Percentiles rank a stretch among this genome's conserved stretches.
phyloP scores from a whole-genome alignment of 2,113 vertebrate species.

The Toxotes jaculatrix region DNA sequence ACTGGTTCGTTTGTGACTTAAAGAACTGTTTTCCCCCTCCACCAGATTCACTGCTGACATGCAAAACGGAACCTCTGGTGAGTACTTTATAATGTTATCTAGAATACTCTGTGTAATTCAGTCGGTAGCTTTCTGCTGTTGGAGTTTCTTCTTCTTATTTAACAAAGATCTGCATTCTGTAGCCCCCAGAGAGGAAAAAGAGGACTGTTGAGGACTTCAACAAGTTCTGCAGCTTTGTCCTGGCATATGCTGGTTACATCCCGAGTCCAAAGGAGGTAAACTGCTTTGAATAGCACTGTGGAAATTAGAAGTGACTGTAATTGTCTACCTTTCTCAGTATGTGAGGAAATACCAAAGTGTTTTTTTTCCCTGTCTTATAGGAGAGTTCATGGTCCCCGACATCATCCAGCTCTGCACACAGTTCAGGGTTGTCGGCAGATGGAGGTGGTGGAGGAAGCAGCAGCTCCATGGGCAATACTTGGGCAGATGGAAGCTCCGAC shows the following conservation, averaged over 20 bases:
- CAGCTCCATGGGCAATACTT: slow-evolving; percentile 80
- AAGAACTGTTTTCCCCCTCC: not conserved
- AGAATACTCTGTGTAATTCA: not conserved
- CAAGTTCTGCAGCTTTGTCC: slow-evolving; percentile 93
- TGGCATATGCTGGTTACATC: slow-evolving; percentile 93
- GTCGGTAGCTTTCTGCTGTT: not conserved
- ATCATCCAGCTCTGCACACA: slow-evolving; percentile 90
- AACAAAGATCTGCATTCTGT: slow-evolving; percentile 44
- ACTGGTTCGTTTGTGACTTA: slow-evolving; percentile 6
- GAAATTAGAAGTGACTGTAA: not conserved
- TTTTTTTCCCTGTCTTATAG: slow-evolving; percentile 64
- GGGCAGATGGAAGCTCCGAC: slow-evolving; percentile 88
- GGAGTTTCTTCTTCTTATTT: not conserved
- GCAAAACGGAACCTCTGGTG: slow-evolving; percentile 87
- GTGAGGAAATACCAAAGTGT: not conserved
- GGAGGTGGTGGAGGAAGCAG: slow-evolving; percentile 87
- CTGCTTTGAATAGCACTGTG: not conserved
- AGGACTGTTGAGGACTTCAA: slow-evolving; percentile 95
- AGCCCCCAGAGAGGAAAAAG: slow-evolving; percentile 91
- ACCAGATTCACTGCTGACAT: slow-evolving; percentile 86
- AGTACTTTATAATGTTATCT: slow-evolving; percentile 51
- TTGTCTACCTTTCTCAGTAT: not conserved
- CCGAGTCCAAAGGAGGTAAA: slow-evolving; percentile 90
- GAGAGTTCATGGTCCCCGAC: slow-evolving; percentile 92
- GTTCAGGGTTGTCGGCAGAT: slow-evolving; percentile 84